Conservation (phyloP, 2,888 invertebrate species). For the Cremastobaeus sp. region DNA sequence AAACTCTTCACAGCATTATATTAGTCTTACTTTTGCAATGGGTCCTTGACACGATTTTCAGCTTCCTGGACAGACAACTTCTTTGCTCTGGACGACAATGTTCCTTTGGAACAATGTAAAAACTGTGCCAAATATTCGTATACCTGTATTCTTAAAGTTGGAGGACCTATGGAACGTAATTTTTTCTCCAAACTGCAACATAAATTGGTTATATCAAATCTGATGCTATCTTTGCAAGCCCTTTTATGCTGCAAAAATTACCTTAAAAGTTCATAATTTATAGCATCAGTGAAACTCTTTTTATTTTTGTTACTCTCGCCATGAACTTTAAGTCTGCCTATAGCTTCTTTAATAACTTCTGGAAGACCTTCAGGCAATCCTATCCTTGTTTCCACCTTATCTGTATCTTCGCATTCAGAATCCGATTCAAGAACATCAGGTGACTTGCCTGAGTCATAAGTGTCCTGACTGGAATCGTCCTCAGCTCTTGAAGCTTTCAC, state of each 20-base stretch:
- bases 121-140: slow-evolving; percentile 80
- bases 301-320: slow-evolving; percentile 76
- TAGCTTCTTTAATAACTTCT: slow-evolving; percentile 77
- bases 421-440: slow-evolving; percentile 69
- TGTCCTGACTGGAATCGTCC: slow-evolving; percentile 76
- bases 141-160: slow-evolving; percentile 77
- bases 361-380: slow-evolving; percentile 78
- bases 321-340: slow-evolving; percentile 77
- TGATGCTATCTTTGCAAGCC: too few species aligned
- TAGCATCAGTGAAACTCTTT: slow-evolving; percentile 80
- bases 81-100: slow-evolving; percentile 81
- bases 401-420: slow-evolving; percentile 74
- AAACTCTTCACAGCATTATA: too few species aligned
- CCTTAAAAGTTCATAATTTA: slow-evolving; percentile 80
- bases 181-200: slow-evolving; percentile 77
- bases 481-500: slow-evolving; percentile 78
- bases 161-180: slow-evolving; percentile 70
- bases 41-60: slow-evolving; percentile 78
- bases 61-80: slow-evolving; percentile 80
- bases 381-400: slow-evolving; percentile 72
- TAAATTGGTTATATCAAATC: too few species aligned
- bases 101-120: slow-evolving; percentile 81
- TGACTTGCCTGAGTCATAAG: slow-evolving; percentile 76
- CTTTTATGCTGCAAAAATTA: too few species aligned
- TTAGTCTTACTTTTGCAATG: slow-evolving; percentile 78